A percentile compares a stretch with the other conserved stretches of the same genome.
phyloP scores from a whole-genome alignment of 2,113 vertebrate genomes.

The Chaetops frenatus region DNA sequence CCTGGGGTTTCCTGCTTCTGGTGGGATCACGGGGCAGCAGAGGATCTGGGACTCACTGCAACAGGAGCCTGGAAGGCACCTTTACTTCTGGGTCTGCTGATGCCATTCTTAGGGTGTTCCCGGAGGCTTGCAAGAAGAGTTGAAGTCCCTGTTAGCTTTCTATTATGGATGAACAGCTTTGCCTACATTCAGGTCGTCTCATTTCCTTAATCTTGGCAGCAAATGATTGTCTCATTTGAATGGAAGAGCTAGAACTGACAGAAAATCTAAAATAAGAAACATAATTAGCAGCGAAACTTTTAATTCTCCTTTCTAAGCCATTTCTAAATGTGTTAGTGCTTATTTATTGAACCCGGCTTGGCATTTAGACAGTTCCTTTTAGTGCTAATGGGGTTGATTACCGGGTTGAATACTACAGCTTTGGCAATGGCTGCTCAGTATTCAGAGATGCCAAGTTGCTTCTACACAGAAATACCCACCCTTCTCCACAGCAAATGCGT shows the following conservation, averaged over 20 bases:
- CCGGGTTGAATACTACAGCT: not conserved
- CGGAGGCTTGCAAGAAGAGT: not conserved
- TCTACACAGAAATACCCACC: not conserved
- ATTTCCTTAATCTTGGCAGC: not conserved
- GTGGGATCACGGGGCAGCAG: not conserved
- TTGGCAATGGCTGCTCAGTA: not conserved
- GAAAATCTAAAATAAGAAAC: slow-evolving; percentile 27
- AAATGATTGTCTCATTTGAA: not conserved
- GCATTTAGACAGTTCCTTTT: not conserved
- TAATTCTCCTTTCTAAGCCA: slow-evolving; percentile 13
- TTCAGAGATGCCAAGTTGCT: not conserved
- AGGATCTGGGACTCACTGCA: not conserved
- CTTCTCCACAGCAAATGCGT: not conserved
- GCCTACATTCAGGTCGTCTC: not conserved
- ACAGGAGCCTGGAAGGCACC: not conserved
- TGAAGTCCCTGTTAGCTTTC: not conserved
- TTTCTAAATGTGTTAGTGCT: not conserved
- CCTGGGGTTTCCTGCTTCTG: not conserved
- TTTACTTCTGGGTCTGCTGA: not conserved
- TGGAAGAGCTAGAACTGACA: not conserved
- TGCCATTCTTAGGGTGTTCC: not conserved
- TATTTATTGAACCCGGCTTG: not conserved
- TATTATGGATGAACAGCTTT: not conserved
- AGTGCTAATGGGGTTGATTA: slow-evolving; percentile 35
- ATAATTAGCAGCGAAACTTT: slow-evolving; percentile 35